These are phyloP conservation scores for Ommatoiulus sabulosus DNA, from an alignment of 2,888 invertebrate genomes.

Conservation along the genomic window DNA sequence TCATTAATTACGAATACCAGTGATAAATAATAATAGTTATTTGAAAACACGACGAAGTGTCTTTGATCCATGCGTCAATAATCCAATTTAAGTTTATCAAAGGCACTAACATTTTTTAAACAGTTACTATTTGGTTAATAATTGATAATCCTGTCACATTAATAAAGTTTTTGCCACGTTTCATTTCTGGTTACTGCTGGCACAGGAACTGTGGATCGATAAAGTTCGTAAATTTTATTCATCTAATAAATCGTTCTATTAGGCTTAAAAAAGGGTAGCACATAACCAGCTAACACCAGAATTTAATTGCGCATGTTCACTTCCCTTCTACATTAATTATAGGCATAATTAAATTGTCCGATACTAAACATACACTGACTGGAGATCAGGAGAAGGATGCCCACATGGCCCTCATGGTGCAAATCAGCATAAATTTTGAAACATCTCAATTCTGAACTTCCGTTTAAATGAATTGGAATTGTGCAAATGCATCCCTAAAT, in stretches of 20 bases:
- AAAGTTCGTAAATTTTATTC: neutral
- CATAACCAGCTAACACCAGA: neutral
- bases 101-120: neutral
- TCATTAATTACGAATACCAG: neutral
- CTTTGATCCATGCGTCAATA: neutral
- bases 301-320: neutral
- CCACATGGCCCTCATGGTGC: neutral
- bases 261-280: neutral
- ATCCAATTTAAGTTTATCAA: neutral
- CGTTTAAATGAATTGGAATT: neutral
- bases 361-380: neutral
- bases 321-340: slow-evolving; percentile 2
- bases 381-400: neutral
- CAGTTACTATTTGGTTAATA: neutral
- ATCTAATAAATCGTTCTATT: neutral
- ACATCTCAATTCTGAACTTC: neutral
- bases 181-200: neutral
- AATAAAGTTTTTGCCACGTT: neutral
- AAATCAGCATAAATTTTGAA: neutral
- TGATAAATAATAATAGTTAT: neutral
- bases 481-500: neutral
- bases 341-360: neutral
- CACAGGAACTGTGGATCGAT: neutral
- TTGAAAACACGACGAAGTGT: neutral
- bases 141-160: neutral